Conservation (phyloP, 53 echinoderm and acorn worm genomes). For the Paracentrotus lividus region DNA sequence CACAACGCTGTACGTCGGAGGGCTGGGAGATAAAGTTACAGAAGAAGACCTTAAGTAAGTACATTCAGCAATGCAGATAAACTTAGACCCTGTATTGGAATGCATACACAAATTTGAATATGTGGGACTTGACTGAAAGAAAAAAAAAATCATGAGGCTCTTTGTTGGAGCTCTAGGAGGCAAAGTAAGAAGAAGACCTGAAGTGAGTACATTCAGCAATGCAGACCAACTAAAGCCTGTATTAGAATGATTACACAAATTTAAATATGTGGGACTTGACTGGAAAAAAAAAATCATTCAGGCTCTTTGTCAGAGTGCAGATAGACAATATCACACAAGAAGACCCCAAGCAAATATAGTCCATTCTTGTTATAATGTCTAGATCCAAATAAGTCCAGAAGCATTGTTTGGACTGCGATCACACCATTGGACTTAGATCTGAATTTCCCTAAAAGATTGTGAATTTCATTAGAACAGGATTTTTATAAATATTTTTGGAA, state of each 20-base stretch:
- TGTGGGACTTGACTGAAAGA: not conserved
- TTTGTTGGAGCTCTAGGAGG: slow-evolving; percentile 94
- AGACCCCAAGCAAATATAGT: slow-evolving; percentile 82
- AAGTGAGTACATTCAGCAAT: slow-evolving; percentile 78
- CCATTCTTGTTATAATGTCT: not conserved
- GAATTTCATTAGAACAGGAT: too few species aligned
- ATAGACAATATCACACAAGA: slow-evolving; percentile 91
- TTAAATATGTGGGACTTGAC: not conserved
- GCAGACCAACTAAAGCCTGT: too few species aligned
- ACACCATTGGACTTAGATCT: too few species aligned
- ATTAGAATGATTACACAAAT: too few species aligned
- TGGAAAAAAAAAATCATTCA: slow-evolving; percentile 76
- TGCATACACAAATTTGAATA: not conserved
- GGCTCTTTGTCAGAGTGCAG: slow-evolving; percentile 90
- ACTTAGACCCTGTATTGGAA: too few species aligned
- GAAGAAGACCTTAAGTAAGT: slow-evolving; percentile 96
- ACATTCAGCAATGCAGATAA: not conserved
- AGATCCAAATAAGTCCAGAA: too few species aligned
- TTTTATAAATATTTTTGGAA: too few species aligned
- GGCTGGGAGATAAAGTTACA: slow-evolving; percentile 95
- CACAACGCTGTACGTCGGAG: slow-evolving; percentile 96
- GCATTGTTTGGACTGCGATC: too few species aligned
- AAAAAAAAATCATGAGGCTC: slow-evolving; percentile 80
- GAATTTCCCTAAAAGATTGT: too few species aligned
- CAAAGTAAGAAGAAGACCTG: slow-evolving; percentile 90